phyloP scores from a whole-genome alignment of 2,888 invertebrate species.

The Ormyrus pomaceus region DNA sequence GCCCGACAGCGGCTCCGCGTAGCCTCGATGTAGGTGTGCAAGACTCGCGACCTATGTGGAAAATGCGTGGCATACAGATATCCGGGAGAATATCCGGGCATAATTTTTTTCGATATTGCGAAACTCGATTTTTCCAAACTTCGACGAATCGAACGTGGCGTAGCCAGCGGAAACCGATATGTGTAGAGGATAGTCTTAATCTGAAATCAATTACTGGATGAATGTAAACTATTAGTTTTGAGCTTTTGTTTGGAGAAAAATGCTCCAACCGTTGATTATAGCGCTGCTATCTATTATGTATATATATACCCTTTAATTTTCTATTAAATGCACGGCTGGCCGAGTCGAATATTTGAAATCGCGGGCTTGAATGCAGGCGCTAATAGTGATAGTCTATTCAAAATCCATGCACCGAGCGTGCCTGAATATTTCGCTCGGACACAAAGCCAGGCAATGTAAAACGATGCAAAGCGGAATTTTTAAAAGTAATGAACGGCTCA shows the following conservation, averaged over 20 bases:
- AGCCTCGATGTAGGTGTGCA: background rate
- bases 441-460: background rate
- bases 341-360: background rate
- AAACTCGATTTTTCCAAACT: background rate
- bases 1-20: background rate
- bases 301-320: too few species aligned
- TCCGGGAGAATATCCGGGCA: background rate
- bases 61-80: conserved; percentile 17
- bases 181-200: too few species aligned
- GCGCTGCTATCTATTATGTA: too few species aligned
- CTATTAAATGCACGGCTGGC: background rate
- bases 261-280: too few species aligned
- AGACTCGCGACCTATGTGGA: conserved; percentile 3
- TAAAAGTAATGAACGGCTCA: too few species aligned
- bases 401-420: conserved; percentile 11
- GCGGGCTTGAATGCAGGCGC: background rate
- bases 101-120: background rate
- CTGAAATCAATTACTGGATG: too few species aligned
- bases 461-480: background rate
- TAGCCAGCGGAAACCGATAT: background rate
- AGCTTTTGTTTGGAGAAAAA: too few species aligned
- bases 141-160: background rate
- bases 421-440: conserved; percentile 6
- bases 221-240: too few species aligned
- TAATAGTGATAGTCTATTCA: conserved; percentile 25